phyloP scores from a whole-genome alignment of 2,888 invertebrate species.

The Tanytarsus gracilentus region DNA sequence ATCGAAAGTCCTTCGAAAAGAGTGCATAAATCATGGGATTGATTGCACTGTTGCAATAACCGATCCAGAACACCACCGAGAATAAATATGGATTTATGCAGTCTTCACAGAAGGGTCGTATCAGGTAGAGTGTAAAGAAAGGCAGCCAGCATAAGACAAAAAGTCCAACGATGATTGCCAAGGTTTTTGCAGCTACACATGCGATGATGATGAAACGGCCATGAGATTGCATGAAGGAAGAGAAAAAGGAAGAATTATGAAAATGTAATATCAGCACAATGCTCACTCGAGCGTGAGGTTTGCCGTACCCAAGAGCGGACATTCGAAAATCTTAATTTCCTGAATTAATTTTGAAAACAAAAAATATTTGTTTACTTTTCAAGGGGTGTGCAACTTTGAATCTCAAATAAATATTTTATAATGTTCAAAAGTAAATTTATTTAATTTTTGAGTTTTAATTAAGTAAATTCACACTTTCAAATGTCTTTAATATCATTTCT shows the following conservation, averaged over 20 bases:
- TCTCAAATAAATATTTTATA: no score
- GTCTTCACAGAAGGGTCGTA: conserved; percentile 76
- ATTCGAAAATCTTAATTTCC: no score
- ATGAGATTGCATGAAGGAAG: background rate
- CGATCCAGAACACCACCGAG: conserved; percentile 92
- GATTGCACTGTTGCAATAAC: conserved; percentile 93
- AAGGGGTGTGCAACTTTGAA: no score
- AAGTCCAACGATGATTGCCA: conserved; percentile 94
- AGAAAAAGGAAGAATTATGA: background rate
- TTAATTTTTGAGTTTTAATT: no score
- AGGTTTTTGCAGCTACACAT: conserved; percentile 73
- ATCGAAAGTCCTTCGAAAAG: conserved; percentile 90
- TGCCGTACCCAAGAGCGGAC: background rate
- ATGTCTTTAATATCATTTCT: no score
- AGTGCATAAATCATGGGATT: conserved; percentile 92
- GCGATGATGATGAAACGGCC: background rate
- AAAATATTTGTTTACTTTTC: no score
- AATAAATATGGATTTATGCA: conserved; percentile 80
- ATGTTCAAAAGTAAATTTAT: no score
- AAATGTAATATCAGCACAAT: no score
- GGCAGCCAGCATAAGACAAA: conserved; percentile 97
- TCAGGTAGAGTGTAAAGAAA: conserved; percentile 90
- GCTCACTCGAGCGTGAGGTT: background rate
- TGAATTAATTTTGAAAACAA: no score
- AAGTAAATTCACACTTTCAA: no score